phyloP scores from a whole-genome alignment of 2,797 vertebrate genomes.

The Heliangelus exortis region DNA sequence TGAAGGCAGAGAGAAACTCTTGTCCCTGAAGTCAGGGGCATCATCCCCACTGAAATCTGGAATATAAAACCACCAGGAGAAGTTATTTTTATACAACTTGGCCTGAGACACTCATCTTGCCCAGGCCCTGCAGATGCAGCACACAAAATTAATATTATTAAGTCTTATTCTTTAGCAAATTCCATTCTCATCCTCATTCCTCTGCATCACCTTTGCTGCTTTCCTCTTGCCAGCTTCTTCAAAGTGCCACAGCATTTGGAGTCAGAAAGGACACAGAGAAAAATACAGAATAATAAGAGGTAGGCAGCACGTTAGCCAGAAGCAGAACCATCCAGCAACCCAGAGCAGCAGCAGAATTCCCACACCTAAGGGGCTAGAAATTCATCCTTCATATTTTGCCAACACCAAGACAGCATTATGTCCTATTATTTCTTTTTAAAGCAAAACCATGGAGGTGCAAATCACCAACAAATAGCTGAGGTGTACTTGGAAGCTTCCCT shows the following conservation, averaged over 20 bases:
- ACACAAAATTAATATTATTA: background rate
- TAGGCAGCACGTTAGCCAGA: background rate
- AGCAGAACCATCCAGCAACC: constrained; percentile 69
- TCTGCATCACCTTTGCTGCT: background rate
- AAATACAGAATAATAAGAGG: background rate
- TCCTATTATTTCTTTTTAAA: background rate
- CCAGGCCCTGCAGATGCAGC: background rate
- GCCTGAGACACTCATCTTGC: background rate
- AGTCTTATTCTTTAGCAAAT: background rate
- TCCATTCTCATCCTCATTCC: background rate
- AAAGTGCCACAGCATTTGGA: background rate
- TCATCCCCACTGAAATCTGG: background rate
- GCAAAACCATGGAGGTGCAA: background rate
- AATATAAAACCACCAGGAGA: background rate
- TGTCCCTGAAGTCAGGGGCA: background rate
- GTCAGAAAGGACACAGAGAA: background rate
- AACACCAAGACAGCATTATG: background rate
- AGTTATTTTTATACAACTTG: background rate
- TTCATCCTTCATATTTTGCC: background rate
- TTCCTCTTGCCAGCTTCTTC: background rate
- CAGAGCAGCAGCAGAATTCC: background rate
- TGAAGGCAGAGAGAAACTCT: background rate
- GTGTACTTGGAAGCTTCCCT: background rate
- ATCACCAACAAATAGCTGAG: background rate
- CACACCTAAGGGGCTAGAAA: background rate